Conservation (phyloP, 2,797 vertebrate species). For the Hemitrygon akajei region DNA sequence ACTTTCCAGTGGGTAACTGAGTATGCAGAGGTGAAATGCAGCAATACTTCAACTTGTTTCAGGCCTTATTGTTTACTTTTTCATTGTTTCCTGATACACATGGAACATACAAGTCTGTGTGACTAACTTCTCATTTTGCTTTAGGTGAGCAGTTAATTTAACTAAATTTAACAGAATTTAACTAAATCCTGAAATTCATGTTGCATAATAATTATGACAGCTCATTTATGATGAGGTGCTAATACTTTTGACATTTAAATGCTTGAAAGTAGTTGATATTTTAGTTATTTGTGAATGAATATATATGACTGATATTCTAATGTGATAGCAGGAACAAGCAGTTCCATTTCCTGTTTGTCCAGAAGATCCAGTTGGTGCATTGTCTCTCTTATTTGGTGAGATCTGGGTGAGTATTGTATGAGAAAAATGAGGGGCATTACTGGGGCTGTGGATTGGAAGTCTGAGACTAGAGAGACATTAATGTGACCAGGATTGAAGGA, state of each 20-base stretch:
- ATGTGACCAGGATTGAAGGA: neutral
- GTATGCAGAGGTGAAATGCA: neutral
- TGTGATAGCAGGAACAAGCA: neutral
- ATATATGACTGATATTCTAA: neutral
- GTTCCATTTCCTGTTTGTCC: neutral
- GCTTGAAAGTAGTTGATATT: neutral
- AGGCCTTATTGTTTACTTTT: neutral
- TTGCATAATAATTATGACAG: neutral
- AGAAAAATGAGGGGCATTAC: neutral
- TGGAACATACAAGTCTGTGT: neutral
- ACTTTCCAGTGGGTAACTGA: neutral
- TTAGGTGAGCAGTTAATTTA: neutral
- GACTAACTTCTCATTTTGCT: neutral
- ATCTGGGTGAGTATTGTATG: neutral
- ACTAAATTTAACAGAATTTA: slow-evolving; percentile 26
- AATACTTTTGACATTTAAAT: neutral
- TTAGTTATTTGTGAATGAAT: neutral
- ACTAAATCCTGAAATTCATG: neutral
- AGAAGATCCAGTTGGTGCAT: neutral
- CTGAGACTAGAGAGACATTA: neutral
- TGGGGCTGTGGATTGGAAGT: neutral
- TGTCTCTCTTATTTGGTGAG: neutral
- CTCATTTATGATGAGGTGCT: neutral
- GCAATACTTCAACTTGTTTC: neutral
- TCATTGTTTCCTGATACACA: slow-evolving; percentile 8